A percentile compares a stretch with the other conserved stretches of the same genome.
These are phyloP conservation scores for Kryptolebias ocellatus DNA, from an alignment of 2,797 vertebrate species.

Conservation along the genomic window DNA sequence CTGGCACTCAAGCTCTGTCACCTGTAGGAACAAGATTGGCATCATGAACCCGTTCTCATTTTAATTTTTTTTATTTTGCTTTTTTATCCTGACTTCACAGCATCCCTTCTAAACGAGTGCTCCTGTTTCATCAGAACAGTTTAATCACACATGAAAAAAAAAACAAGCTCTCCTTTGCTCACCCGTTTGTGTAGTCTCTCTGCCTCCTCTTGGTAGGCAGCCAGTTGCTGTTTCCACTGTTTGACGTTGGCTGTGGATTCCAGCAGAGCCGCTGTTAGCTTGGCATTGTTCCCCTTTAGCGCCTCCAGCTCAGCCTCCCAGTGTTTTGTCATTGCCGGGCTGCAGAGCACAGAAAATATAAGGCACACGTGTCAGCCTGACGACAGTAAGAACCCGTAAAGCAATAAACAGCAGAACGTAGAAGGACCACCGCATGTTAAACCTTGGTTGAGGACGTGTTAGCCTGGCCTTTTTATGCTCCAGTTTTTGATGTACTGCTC, in stretches of 20 bases:
- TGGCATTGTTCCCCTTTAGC: constrained; percentile 97
- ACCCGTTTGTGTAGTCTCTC: constrained; percentile 98
- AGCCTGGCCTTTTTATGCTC: too few species aligned
- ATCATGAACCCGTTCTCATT: constrained; percentile 20
- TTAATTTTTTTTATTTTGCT: constrained; percentile 8
- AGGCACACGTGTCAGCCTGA: constrained; percentile 24
- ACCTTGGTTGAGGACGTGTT: too few species aligned
- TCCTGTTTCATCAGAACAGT: constrained; percentile 34
- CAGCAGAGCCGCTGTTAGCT: constrained; percentile 95
- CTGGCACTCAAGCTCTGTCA: constrained; percentile 97
- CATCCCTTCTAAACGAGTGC: constrained; percentile 20
- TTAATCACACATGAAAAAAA: constrained; percentile 44
- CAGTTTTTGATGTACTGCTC: background rate
- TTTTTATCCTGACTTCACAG: constrained; percentile 45
- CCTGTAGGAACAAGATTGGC: constrained; percentile 75
- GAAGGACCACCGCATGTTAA: too few species aligned
- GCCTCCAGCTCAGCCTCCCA: constrained; percentile 98
- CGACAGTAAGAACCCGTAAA: background rate
- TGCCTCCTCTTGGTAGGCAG: constrained; percentile 97
- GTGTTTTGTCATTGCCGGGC: constrained; percentile 96
- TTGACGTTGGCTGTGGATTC: constrained; percentile 99
- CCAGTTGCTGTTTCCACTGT: constrained; percentile 99
- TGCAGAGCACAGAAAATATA: constrained; percentile 61
- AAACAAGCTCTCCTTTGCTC: constrained; percentile 53
- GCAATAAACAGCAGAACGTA: background rate